Base-by-base conservation (phyloP, 2,113 vertebrate species). In the Platichthys stellatus region DNA sequence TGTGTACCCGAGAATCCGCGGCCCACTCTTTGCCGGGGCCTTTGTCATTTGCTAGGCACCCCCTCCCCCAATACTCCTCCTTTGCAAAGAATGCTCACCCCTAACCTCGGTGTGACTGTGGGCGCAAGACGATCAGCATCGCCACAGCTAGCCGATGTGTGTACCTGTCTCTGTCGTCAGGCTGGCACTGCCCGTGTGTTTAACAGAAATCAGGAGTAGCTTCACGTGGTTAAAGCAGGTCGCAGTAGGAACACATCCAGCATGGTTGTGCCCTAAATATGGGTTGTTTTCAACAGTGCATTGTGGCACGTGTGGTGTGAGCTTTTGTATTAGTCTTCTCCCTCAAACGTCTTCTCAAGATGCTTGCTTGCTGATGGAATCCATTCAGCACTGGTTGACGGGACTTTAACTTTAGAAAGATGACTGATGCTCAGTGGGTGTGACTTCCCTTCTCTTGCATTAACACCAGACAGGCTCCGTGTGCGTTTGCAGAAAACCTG, bases 41-140 rank as follows among this genome's bases (percentile, higher is more conserved):
- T 94, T 95, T 95, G 94, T 95, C 92, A 92, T 88, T 89, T 90
- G 72, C 72, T 80, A 86, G 85, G 63, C 82, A 89, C 90, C 92
- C 93, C 93, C 88, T 92, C 92, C 93, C 93, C 93, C 93, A 93
- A 89, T 91, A 84, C 75, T 89, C 85, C 72, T 80, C 79, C 78
- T 88, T 66, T 86, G 67, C 72, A 77, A 90, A 78, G 84, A 91
- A 91, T 87, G 84, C 88, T 92, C 82, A 91, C 89, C 89, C 89
- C 76, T 84, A 90, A 89, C 88, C 89, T 83, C 73, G 74, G 21
- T 82, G 69, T 84, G 79, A 83, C 81, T 65, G 69, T 80, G 63
- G 81, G 82, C 65, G 72, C 70, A 3, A 80, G 77, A 81, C 77
- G 63, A 62, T 63, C 72, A 85, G 79, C 87, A 84, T 89, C 81